Evolutionary conservation across 2,888 invertebrate species (phyloP), one percentile per base, ranked within the genome.

Genomic region (Tineola bisselliella): DNA sequence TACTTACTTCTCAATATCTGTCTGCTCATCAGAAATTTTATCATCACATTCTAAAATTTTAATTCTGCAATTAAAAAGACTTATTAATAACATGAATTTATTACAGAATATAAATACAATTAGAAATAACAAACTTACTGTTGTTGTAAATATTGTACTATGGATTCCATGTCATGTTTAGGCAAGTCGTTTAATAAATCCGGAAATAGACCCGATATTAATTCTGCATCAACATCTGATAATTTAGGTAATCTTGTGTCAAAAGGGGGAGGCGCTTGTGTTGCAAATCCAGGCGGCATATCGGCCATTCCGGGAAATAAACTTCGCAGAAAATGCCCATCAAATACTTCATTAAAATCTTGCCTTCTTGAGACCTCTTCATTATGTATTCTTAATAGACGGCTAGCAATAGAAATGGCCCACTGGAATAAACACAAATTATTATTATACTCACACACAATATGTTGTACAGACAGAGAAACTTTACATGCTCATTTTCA

Each of bases 231-330:
- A 11, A 81, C 78, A 0, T 78, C 73, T 0, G 80, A 87, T 62
- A 93, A 88, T 70, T 90, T 89, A 15, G 94, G 94, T 64, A 94
- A 77, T 48, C 88, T 86, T 15, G 89, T 88, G 75, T 96, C 95
- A 71, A 95, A 95, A n/a, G 89, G 81, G 0, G 91, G 84, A 0
- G 95, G 94, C 62, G 93, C 90, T 71, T 93, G 91, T 3, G 93
- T 94, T 60, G 95, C 96, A 76, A 94, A 98, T 0, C 91, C 87
- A 1, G 93, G 92, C 0, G 96, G 94, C 63, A 92, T 82, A 70
- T 98, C 98, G 61, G 93, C 92, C 88, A 98, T 90, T 0, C 98
- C 98, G 0, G 95, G 94, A 79, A 99, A 99, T 48, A 99, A 81
- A 11, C 91, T 90, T 64, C 91, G 91, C 6, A 99, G 87, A 73